Conservation (phyloP, 2,888 invertebrate species). For the Megaustenia siamemsis region DNA sequence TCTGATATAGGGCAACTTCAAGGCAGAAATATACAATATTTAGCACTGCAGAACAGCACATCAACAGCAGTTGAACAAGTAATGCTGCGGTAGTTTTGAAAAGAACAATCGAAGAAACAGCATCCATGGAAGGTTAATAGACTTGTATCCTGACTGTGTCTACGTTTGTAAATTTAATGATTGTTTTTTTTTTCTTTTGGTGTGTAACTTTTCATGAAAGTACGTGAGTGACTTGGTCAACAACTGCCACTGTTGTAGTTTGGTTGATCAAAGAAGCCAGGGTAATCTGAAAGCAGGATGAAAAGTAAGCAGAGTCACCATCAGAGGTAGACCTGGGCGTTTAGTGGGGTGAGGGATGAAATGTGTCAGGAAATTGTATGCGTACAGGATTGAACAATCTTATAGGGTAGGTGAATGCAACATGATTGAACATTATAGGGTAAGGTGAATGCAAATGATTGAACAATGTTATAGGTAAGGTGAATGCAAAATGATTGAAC, state of each 20-base stretch:
- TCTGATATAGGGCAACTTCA: slow-evolving; percentile 4
- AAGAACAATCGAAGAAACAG: slow-evolving; percentile 36
- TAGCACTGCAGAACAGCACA: slow-evolving; percentile 20
- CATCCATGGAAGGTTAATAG: slow-evolving; percentile 21
- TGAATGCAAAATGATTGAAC: not conserved
- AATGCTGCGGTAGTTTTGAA: slow-evolving; percentile 24
- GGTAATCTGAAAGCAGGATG: slow-evolving; percentile 57
- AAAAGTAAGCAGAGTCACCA: slow-evolving; percentile 47
- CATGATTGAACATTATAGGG: not conserved
- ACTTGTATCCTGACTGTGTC: not conserved
- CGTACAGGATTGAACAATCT: too few relatives aligned
- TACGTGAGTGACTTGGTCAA: not conserved
- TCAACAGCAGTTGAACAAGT: too few relatives aligned
- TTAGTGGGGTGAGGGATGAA: not conserved
- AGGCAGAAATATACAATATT: not conserved
- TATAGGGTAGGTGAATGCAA: not conserved
- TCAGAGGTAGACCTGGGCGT: not conserved
- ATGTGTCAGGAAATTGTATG: too few relatives aligned
- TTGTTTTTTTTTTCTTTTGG: slow-evolving; percentile 4
- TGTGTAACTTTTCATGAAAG: not conserved
- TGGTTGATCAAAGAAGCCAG: slow-evolving; percentile 56
- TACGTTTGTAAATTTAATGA: not conserved
- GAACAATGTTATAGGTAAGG: not conserved
- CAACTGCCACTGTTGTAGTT: not conserved
- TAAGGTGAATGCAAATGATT: too few relatives aligned